phyloP scores from a whole-genome alignment of 2,797 vertebrate genomes.

The Xenops minutus region DNA sequence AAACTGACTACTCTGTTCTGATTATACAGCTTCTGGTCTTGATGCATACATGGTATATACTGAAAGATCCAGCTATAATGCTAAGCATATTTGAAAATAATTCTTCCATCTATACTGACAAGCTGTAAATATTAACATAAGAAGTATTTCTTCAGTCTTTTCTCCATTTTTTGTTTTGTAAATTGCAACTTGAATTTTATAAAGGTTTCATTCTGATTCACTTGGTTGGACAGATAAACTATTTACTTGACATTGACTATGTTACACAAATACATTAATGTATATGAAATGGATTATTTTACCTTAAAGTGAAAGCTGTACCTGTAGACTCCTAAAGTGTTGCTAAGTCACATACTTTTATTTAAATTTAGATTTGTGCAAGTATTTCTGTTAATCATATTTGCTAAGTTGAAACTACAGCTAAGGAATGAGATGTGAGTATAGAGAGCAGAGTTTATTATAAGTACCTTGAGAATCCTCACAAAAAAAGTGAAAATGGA shows the following conservation, averaged over 20 bases:
- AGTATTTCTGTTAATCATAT: neutral
- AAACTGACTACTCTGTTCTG: neutral
- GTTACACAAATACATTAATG: neutral
- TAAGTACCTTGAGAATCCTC: neutral
- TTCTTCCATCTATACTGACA: neutral
- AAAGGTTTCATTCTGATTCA: neutral
- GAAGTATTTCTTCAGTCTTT: neutral
- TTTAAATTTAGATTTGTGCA: neutral
- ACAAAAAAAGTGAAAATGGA: neutral
- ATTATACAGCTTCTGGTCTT: neutral
- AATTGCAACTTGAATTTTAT: neutral
- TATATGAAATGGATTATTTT: neutral
- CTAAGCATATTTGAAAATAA: conserved; percentile 7
- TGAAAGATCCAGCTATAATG: conserved; percentile 22
- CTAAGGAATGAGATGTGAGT: neutral
- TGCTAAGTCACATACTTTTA: neutral
- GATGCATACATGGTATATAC: neutral
- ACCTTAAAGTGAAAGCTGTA: neutral
- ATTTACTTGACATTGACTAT: neutral
- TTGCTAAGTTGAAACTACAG: neutral
- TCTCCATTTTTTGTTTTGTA: neutral
- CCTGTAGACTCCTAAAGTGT: neutral
- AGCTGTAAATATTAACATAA: neutral
- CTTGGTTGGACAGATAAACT: neutral
- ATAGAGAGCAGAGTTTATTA: neutral